These are phyloP conservation scores for Ruditapes philippinarum DNA, from an alignment of 1,140 invertebrate genomes.

Conservation along the genomic window DNA sequence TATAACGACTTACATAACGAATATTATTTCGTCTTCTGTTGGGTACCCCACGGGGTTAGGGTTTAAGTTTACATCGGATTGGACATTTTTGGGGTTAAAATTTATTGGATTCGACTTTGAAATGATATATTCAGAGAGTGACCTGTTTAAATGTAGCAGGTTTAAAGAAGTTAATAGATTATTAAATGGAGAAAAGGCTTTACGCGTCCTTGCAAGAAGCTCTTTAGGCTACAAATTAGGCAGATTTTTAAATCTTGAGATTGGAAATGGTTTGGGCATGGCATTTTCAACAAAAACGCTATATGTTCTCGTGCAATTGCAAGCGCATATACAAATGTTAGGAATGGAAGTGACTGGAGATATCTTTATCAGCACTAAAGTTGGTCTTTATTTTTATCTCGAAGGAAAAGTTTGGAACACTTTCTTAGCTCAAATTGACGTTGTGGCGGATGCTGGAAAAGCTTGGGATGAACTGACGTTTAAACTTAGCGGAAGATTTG, in stretches of 20 bases:
- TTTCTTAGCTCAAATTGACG: not conserved
- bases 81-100: conserved; percentile 5
- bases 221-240: not conserved
- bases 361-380: not conserved
- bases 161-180: conserved; percentile 22
- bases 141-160: not conserved
- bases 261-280: not conserved
- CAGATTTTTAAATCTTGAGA: not conserved
- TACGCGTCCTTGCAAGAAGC: not conserved
- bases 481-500: conserved; percentile 13
- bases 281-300: not conserved
- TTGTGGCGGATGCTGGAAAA: conserved; percentile 11
- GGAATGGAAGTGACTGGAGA: not conserved
- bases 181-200: conserved; percentile 21
- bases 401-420: conserved; percentile 50
- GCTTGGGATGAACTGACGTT: conserved; percentile 35
- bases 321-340: not conserved
- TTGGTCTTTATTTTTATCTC: conserved; percentile 15
- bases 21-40: not conserved
- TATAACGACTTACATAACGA: not conserved
- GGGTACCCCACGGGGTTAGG: not conserved
- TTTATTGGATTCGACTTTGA: conserved; percentile 31
- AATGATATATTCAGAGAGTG: not conserved
- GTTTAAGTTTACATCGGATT: not conserved
- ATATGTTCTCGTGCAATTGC: conserved; percentile 22